Conservation (phyloP, 2,888 invertebrate genomes). For the Sarcophaga carnaria region DNA sequence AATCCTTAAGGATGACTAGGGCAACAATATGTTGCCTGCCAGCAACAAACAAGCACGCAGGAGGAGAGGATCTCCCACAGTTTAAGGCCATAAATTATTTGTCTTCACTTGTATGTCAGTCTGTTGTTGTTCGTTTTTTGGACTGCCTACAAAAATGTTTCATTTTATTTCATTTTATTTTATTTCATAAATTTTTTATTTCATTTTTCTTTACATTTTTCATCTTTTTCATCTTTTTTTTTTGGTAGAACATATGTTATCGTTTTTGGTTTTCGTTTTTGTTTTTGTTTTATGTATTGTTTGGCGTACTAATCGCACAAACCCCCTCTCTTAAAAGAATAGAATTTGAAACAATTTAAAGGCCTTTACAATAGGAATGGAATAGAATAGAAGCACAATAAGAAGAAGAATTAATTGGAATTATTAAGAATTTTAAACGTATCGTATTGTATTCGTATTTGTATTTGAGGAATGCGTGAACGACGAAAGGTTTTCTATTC, state of each 20-base stretch:
- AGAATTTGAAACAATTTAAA: conserved; percentile 45
- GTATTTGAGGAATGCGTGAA: neutral
- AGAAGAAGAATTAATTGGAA: conserved; percentile 35
- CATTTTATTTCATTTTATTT: conserved; percentile 10
- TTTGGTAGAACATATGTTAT: conserved; percentile 48
- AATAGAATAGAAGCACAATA: neutral
- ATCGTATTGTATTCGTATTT: neutral
- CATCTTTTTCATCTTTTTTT: neutral
- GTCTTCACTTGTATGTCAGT: conserved; percentile 49
- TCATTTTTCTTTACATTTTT: neutral
- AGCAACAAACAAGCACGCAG: neutral
- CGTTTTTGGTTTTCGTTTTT: conserved; percentile 16
- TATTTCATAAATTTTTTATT: neutral
- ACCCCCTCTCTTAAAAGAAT: neutral
- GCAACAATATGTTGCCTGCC: conserved; percentile 27
- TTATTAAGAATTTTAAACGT: conserved; percentile 40
- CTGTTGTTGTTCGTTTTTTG: neutral
- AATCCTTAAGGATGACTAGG: conserved; percentile 62
- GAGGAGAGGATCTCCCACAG: conserved; percentile 58
- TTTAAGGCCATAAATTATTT: conserved; percentile 63
- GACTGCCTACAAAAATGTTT: conserved; percentile 43
- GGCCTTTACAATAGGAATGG: conserved; percentile 30
- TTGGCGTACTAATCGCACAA: conserved; percentile 17
- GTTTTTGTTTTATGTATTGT: conserved; percentile 21
- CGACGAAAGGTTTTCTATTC: neutral